phyloP scores from a whole-genome alignment of 2,113 vertebrate species.

The Oncorhynchus keta region DNA sequence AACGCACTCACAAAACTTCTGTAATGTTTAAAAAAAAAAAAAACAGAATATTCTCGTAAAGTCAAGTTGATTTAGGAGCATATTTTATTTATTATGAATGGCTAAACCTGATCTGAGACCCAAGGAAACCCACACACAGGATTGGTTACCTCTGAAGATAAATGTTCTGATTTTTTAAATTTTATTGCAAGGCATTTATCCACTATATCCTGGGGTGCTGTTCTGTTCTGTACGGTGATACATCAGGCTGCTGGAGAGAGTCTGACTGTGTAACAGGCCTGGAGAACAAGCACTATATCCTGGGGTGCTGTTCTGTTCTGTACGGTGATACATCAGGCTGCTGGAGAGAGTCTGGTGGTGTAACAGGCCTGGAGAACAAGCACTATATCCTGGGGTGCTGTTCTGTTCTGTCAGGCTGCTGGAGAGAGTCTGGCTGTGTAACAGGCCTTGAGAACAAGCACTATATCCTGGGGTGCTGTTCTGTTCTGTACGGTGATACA shows the following conservation, averaged over 20 bases:
- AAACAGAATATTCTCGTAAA: no score
- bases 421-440: constrained; percentile 59
- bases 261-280: constrained; percentile 51
- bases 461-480: constrained; percentile 41
- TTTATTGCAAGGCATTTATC: constrained; percentile 57
- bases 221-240: constrained; percentile 24
- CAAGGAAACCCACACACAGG: no score
- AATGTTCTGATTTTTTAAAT: constrained; percentile 17
- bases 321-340: no score
- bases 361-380: constrained; percentile 38
- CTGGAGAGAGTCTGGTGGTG: constrained; percentile 55
- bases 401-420: constrained; percentile 25
- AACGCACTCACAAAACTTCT: no score
- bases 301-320: constrained; percentile 45
- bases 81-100: no score
- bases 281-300: constrained; percentile 34
- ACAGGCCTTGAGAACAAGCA: constrained; percentile 32
- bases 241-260: constrained; percentile 31
- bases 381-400: constrained; percentile 38
- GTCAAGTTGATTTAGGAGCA: no score
- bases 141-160: constrained; percentile 14
- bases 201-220: constrained; percentile 50
- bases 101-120: no score
- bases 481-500: no score
- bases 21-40: no score